Base-by-base conservation (phyloP, 2,113 vertebrate genomes). In the Siniperca chuatsi region DNA sequence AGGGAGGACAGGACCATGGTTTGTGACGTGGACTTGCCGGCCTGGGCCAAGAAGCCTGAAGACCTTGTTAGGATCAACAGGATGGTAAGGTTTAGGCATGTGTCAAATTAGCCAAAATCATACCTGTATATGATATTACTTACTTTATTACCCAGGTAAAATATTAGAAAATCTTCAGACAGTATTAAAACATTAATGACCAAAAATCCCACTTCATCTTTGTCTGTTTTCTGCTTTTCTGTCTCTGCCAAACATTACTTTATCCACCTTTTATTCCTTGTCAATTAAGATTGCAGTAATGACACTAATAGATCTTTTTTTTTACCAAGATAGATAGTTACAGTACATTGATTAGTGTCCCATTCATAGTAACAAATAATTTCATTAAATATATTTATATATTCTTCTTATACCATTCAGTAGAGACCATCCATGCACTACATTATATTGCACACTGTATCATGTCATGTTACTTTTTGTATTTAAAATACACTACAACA, bases 41-140 rank as follows among this genome's bases (percentile, higher is more conserved):
- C 97, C 0, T 99, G 98, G 98, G 97, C 98, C 66, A 98, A 98
- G 89, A 99, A 98, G 61, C 98, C 98, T 0, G 98, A 99, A 93
- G 98, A 99, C 91, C 97, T 99, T 6, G 97, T 99, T 29, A 95
- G 98, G 71, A 99, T 99, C 89, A 99, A 99, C 94, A 96, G 98
- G 76, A 99, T 99, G 98, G 98, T 99, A 95, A 97, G 96, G 44
- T 12, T 75, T 48, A 58, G 16, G n/a, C 46, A 42, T 18, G 2
- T 42, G n/a, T 54, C 16, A 35, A 2, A 50, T 46, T 44, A 11
- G 46, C 60, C 23, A 18, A 55, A 60, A 60, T 25, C n/a, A 23
- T 25, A 60, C 44, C 2, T 8, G 29, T 35, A 20, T 79, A 69
- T 50, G 1, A 48, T 35, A 48, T 15, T 15, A 20, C 12, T 67